Base-by-base conservation (phyloP, 64 coral and sea anemone genomes). In the Dendrophyllia cribrosa region DNA sequence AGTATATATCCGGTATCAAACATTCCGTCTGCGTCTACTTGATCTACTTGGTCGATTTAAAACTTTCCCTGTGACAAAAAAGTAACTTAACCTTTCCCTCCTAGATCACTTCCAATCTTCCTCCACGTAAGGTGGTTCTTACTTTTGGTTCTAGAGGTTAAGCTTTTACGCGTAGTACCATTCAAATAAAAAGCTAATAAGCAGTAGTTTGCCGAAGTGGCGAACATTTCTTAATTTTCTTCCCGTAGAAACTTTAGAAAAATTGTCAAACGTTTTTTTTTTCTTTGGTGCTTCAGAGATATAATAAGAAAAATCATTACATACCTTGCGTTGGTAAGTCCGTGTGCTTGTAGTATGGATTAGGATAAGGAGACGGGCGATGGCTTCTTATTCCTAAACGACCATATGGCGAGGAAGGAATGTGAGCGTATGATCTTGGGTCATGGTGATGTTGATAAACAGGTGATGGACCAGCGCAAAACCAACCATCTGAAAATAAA, bases 361-460 rank as follows among this genome's bases (percentile, higher is more conserved):
- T 97, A 9, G 92, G 92, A 43, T 97, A 97, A 13, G 95, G 95
- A 2, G 95, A 77, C 5, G 92, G 88, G 24, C 95, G 95, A 21
- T 97, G 95, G 43, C 92, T 76, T 19, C 95, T 83, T 5, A 97
- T 83, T 63, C 95, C 95, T n/a, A 97, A 26, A 14, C 86, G 88
- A 4, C 89, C 77, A 68, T 97, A 97, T 16, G 95, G 95, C 19
- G 95, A 94, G 1, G 92, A 76, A 34, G 95, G 87, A 51, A 97
- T 89, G 76, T 95, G 89, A 0, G 94, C 82, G 51, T 97, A 97
- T 0, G 92, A 79, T 43, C 90, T 86, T 15, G 82, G 43, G 26
- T 91, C 82, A 22, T 97, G 92, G 56, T 94, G 95, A 58, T 97
- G 92, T 3, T 92, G 92, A 22, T 97, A 97, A 0, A 94, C 92